Conservation (phyloP, 2,888 invertebrate genomes). For the Agrypnus murinus region DNA sequence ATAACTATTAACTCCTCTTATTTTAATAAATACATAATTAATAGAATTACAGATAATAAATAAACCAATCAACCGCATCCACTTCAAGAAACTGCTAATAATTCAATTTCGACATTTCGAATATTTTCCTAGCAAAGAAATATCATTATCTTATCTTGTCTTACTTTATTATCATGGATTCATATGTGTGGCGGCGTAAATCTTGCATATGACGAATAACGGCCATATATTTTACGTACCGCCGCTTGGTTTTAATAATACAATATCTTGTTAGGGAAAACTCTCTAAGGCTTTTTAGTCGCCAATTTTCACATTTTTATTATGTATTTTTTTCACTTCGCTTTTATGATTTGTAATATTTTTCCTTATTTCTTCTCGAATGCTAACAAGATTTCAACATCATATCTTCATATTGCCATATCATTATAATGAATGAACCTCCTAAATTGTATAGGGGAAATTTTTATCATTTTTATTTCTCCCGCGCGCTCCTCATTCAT, state of each 20-base stretch:
- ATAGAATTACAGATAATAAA: too few species aligned
- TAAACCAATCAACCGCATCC: too few species aligned
- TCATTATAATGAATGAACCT: too few species aligned
- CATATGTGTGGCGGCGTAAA: slow-evolving; percentile 38
- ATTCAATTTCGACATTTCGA: too few species aligned
- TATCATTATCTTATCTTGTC: slow-evolving; percentile 15
- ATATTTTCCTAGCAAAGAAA: slow-evolving; percentile 19
- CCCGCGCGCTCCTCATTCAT: too few species aligned
- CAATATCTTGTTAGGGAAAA: slow-evolving; percentile 49
- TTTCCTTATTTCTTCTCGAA: slow-evolving; percentile 3
- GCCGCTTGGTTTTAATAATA: slow-evolving; percentile 48
- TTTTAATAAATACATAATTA: too few species aligned
- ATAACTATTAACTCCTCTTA: too few species aligned
- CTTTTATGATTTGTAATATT: slow-evolving; percentile 32
- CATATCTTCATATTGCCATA: not conserved
- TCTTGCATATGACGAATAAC: slow-evolving; percentile 48
- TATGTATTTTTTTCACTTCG: slow-evolving; percentile 39
- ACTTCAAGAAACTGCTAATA: too few species aligned
- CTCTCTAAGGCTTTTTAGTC: slow-evolving; percentile 48
- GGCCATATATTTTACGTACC: slow-evolving; percentile 52
- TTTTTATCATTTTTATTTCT: too few species aligned
- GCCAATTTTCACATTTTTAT: slow-evolving; percentile 46
- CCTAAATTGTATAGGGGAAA: too few species aligned
- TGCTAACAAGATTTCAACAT: slow-evolving; percentile 18
- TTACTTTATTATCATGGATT: slow-evolving; percentile 39